Evolutionary conservation across 2,888 invertebrate genomes (phyloP).

Genomic region (Tiliacea aurago): DNA sequence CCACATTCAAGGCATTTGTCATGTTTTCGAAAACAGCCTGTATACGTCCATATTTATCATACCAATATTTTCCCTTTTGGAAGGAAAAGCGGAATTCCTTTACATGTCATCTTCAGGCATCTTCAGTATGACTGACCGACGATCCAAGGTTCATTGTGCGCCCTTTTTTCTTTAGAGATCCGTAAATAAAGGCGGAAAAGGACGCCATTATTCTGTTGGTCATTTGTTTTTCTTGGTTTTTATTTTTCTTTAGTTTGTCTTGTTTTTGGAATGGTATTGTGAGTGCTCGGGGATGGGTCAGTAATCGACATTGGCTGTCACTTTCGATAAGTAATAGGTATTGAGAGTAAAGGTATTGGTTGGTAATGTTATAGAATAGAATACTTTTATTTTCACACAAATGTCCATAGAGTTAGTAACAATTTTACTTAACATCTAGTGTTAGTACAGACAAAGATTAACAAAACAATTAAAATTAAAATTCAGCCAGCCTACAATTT

Average conservation of each 20-base stretch:
- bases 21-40: background rate
- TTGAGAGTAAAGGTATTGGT: conserved; percentile 11
- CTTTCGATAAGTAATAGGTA: conserved; percentile 4
- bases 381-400: too few species aligned
- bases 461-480: too few species aligned
- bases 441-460: too few species aligned
- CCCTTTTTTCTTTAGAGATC: conserved; percentile 45
- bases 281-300: background rate
- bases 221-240: conserved; percentile 51
- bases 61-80: conserved; percentile 22
- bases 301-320: conserved; percentile 5
- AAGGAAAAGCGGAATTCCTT: conserved; percentile 51
- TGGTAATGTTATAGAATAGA: too few species aligned
- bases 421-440: too few species aligned
- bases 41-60: conserved; percentile 38
- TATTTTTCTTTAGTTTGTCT: conserved; percentile 18
- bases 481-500: too few species aligned
- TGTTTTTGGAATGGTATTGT: conserved; percentile 33
- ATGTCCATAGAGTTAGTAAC: too few species aligned
- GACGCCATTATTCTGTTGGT: conserved; percentile 45
- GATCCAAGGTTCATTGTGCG: conserved; percentile 50
- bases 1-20: background rate
- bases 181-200: conserved; percentile 54
- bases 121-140: conserved; percentile 54
- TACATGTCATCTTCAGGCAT: conserved; percentile 61